Evolutionary conservation across 2,888 invertebrate genomes (phyloP), one percentile per base, ranked within the genome.

Genomic region (Eumacrocentrus americanus): DNA sequence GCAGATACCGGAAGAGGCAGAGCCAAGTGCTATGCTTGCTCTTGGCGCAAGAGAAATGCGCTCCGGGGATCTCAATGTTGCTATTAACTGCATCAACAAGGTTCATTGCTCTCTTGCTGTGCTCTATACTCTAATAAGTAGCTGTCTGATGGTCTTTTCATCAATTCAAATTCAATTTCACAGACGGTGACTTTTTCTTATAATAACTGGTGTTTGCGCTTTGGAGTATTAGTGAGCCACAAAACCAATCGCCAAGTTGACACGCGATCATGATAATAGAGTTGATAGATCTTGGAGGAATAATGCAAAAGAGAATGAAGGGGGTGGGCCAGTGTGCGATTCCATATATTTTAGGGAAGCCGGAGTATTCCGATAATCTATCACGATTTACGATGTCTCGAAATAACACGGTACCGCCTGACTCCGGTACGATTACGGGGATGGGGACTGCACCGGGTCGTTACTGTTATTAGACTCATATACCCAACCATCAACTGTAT

Each of bases 81-180:
- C 92, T 40, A 82, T 91, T 52, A 83, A 85, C 67, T 92, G 91
- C 79, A 89, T 92, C 67, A 87, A 90, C 74, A 92, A 93, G 93
- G 94, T 90, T 63, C 52, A 50, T 9, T 29, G 9, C 4, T 29
- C 29, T n/a, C n/a, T n/a, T n/a, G n/a, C n/a, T n/a, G n/a, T n/a
- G n/a, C n/a, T n/a, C n/a, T n/a, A n/a, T n/a, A n/a, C n/a, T n/a
- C n/a, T n/a, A n/a, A n/a, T n/a, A n/a, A n/a, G n/a, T n/a, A n/a
- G n/a, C n/a, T n/a, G n/a, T n/a, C n/a, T n/a, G n/a, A n/a, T n/a
- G n/a, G n/a, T n/a, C n/a, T n/a, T n/a, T n/a, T n/a, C n/a, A n/a
- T n/a, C n/a, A n/a, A n/a, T n/a, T n/a, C n/a, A n/a, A n/a, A n/a
- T n/a, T n/a, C n/a, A n/a, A n/a, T n/a, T n/a, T n/a, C n/a, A n/a